Base-by-base conservation (phyloP, 2,113 vertebrate genomes). In the Diadophis punctatus region DNA sequence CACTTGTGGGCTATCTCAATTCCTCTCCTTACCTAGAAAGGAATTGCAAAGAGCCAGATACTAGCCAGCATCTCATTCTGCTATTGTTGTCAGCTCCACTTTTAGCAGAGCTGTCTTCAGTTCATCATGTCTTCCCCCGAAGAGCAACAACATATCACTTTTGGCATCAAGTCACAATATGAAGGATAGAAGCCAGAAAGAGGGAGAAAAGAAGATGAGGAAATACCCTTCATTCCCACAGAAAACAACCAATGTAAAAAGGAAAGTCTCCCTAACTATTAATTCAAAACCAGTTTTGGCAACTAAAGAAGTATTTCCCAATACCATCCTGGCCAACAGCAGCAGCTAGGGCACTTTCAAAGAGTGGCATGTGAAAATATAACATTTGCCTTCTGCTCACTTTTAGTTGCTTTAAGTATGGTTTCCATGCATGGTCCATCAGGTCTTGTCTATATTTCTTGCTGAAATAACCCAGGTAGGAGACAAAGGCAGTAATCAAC, bases 391-490 rank as follows among this genome's bases (percentile, higher is more conserved):
- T 63, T 56, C 48, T 46, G 11, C 97, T 11, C 90, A 99, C 99
- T 93, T 98, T 90, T 6, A 99, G 97, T 93, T 98, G 98, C 22
- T 95, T 96, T 93, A 99, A 97, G 92, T 98, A 99, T 0, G 99
- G 99, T 93, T 97, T 99, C 99, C 99, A 99, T 89, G 90, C 95
- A 68, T 95, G 86, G 0, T 99, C 98, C 98, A 99, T 96, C 23
- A 99, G 98, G n/a, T 98, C 98, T 7, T 98, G 97, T 20, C 99
- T 97, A 94, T 99, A 99, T 94, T 93, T 97, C 93, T 97, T 98
- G 53, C 98, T 99, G 96, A 99, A 99, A 96, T 99, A 99, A 8
- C 99, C 99, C 68, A 99, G 96, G 97, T 99, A 99, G 22, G 99
- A 99, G 89, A 99, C 94, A 2, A 99, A 99, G 93, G 99, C 98